Base-by-base conservation (phyloP, 1,140 invertebrate genomes). In the Stegodyphus dumicola region DNA sequence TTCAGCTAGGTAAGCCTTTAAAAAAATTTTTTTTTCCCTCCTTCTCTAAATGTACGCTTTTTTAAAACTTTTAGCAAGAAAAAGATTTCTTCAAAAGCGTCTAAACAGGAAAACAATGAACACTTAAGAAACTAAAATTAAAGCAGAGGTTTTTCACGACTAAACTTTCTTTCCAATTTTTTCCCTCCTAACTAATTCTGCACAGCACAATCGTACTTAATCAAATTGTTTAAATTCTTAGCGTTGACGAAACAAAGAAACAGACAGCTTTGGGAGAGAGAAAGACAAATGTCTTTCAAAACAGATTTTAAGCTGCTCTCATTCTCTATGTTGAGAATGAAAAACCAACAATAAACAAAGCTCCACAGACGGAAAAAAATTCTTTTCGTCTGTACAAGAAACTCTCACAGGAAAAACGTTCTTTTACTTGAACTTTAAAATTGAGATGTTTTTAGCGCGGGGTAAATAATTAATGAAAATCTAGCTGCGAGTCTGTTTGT, bases 381-480 rank as follows among this genome's bases (percentile, higher is more conserved):
- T n/a, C 3, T 33, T 17, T 69, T 69, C 15, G 17, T 73, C 70
- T 73, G 10, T 48, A 3, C 33, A 33, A 33, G 17, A 10, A 73
- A 73, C 11, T 73, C 70, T 73, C 70, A 51, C 33, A 73, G 70
- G 70, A 52, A 11, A 11, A 13, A 9, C n/a, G 1, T 49, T 49
- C 17, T 52, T 52, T 48, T 49, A 13, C 70, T 48, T 11, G 15
- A 60, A 15, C 33, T 48, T 48, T 49, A 73, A 73, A 73, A 49
- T 52, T 18, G 11, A 52, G 70, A 52, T 51, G 49, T 51, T 73
- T n/a, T 73, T 73, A 49, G 49, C 11, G n/a, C 7, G 49, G 18
- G 17, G 33, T 73, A 73, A 73, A 73, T 73, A 73, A 73, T 73
- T 73, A 73, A 73, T 73, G 70, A 73, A 73, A 73, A 73, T 10